These are phyloP conservation scores for Chloroceryle amazona DNA, from an alignment of 2,797 vertebrate species.

Conservation along the genomic window DNA sequence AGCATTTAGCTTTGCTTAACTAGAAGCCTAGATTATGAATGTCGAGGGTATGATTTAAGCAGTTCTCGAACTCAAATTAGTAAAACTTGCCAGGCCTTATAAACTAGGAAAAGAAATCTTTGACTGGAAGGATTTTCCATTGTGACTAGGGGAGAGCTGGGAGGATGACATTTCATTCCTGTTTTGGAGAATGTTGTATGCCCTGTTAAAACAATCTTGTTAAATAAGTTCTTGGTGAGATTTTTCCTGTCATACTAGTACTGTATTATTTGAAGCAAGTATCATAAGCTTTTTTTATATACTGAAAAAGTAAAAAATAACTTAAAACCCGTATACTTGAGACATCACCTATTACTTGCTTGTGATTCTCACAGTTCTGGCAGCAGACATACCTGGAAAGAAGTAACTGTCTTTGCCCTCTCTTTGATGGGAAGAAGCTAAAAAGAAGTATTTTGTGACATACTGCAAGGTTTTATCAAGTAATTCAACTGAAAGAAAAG, in stretches of 20 bases:
- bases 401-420: neutral
- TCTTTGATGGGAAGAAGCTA: neutral
- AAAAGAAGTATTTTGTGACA: neutral
- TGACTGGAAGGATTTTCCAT: neutral
- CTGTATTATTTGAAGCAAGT: neutral
- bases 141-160: neutral
- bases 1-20: neutral
- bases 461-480: neutral
- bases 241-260: neutral
- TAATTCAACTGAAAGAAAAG: neutral
- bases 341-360: neutral
- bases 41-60: neutral
- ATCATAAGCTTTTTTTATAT: neutral
- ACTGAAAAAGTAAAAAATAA: neutral
- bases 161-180: neutral
- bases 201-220: neutral
- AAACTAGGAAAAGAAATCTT: neutral
- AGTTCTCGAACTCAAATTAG: neutral
- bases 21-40: neutral
- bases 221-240: neutral
- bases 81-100: neutral
- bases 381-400: neutral
- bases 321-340: neutral
- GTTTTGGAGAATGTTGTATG: neutral
- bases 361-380: neutral